Base-by-base conservation (phyloP, 2,113 vertebrate genomes). In the Halichoeres trimaculatus region DNA sequence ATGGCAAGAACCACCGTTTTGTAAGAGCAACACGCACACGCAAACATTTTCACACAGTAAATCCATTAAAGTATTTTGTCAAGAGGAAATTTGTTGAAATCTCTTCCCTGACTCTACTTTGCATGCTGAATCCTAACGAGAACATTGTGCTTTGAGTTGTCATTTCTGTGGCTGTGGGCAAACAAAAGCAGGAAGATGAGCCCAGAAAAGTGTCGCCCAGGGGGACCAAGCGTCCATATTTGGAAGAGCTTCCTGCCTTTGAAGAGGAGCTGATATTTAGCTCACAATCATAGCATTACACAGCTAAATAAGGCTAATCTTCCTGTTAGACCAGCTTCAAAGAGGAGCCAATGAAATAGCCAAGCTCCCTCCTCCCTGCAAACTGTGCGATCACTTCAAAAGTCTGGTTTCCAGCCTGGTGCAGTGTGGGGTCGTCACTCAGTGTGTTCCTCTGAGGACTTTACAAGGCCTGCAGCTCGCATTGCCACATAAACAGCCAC, bases 1-100 rank as follows among this genome's bases (percentile, higher is more conserved):
- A 99, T 77, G 98, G 98, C 74, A 99, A 99, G 79, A 98, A 95
- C 85, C 97, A 98, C 74, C 94, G 98, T 86, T 99, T 98, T 96
- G 98, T 99, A 94, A 95, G 90, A 30, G 6, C 60, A 38, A 41
- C 16, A 24, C 10, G 51, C 22, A 22, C 41, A 8, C 41, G 45
- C 57, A 40, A 11, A n/a, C 26, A 26, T 12, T 22, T 20, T 69
- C 34, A 23, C 13, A n/a, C 24, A 50, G 48, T n/a, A 48, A 40
- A 34, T 30, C 16, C 6, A 13, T 45, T 2, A 24, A 41, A 10
- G 3, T 11, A 9, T 43, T 10, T 54, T 10, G 41, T 63, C 17
- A 13, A 14, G 51, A 61, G 51, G 2, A 47, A 48, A 40, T 38
- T 0, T 7, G 2, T 3, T 17, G 8, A 2, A 24, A 13, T 47